Percentiles rank a stretch among this genome's conserved stretches.
Conservation (phyloP, 2,888 invertebrate genomes). For the Acanthacorydalis orientalis region DNA sequence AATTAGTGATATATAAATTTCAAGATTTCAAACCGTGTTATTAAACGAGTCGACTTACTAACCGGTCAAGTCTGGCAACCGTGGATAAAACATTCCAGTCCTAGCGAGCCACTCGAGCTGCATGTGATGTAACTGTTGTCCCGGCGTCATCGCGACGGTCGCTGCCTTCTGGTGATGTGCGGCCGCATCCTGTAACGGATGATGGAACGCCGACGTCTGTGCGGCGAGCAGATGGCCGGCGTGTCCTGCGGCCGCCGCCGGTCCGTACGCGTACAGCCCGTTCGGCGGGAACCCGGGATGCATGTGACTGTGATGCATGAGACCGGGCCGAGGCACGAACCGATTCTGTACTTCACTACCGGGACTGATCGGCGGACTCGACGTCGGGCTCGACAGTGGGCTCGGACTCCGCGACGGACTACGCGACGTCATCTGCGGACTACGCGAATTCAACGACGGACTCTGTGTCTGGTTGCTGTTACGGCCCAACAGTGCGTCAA, state of each 20-base stretch:
- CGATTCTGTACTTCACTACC: slow-evolving; percentile 53
- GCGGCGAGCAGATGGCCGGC: slow-evolving; percentile 32
- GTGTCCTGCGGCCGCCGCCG: slow-evolving; percentile 33
- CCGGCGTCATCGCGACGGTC: slow-evolving; percentile 25
- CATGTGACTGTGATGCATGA: slow-evolving; percentile 24
- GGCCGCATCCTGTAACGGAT: slow-evolving; percentile 29
- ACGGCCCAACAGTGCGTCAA: slow-evolving; percentile 66
- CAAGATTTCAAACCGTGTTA: too few species aligned
- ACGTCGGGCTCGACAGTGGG: slow-evolving; percentile 42
- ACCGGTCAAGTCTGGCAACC: slow-evolving; percentile 73
- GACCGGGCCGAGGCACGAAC: slow-evolving; percentile 43
- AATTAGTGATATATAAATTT: too few species aligned
- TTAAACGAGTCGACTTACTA: slow-evolving; percentile 19
- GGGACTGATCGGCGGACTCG: slow-evolving; percentile 72
- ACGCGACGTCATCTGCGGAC: slow-evolving; percentile 20
- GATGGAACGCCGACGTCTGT: slow-evolving; percentile 35
- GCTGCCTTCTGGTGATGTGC: slow-evolving; percentile 11
- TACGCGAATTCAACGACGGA: slow-evolving; percentile 22
- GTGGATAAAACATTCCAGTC: slow-evolving; percentile 82
- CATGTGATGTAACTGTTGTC: slow-evolving; percentile 53
- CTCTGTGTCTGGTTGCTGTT: slow-evolving; percentile 16
- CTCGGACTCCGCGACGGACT: slow-evolving; percentile 20
- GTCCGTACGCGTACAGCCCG: slow-evolving; percentile 17
- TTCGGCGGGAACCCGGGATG: slow-evolving; percentile 4
- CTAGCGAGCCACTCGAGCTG: slow-evolving; percentile 83